These are phyloP conservation scores for Heterodera schachtii DNA, from an alignment of 1,140 invertebrate genomes.

Conservation along the genomic window DNA sequence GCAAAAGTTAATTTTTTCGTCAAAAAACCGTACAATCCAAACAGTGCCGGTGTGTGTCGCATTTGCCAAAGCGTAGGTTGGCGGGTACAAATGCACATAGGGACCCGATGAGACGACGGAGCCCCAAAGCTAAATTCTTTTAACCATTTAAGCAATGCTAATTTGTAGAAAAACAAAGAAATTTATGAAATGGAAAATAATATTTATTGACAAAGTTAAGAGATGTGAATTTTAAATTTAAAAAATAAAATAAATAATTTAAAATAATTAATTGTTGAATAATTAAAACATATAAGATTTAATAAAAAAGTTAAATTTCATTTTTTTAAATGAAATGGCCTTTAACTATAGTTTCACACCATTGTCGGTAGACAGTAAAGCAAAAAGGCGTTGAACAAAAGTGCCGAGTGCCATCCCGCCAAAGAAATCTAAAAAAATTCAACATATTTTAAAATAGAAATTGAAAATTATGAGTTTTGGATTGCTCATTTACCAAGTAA, in stretches of 20 bases:
- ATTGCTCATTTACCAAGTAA: conserved; percentile 51
- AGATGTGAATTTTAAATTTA: no score
- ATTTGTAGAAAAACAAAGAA: no score
- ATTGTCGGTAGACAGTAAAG: conserved; percentile 63
- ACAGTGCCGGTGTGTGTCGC: conserved; percentile 62
- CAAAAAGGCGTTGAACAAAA: conserved; percentile 59
- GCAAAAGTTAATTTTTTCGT: background rate
- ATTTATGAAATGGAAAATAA: no score
- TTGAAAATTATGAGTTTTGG: background rate
- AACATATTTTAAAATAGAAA: background rate
- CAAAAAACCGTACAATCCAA: conserved; percentile 49
- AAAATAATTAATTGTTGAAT: no score
- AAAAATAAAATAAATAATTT: no score
- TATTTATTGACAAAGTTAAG: no score
- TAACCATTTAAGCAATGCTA: background rate
- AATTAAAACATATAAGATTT: no score
- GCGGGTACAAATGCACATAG: conserved; percentile 60
- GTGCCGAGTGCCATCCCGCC: conserved; percentile 59
- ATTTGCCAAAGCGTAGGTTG: conserved; percentile 59
- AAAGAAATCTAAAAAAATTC: conserved; percentile 39
- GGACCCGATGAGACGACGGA: conserved; percentile 48
- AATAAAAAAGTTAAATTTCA: background rate
- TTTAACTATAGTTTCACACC: background rate
- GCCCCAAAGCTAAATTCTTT: conserved; percentile 42
- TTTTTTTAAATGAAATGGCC: no score